Conservation (phyloP, 2,888 invertebrate species). For the Cosmia trapezina region DNA sequence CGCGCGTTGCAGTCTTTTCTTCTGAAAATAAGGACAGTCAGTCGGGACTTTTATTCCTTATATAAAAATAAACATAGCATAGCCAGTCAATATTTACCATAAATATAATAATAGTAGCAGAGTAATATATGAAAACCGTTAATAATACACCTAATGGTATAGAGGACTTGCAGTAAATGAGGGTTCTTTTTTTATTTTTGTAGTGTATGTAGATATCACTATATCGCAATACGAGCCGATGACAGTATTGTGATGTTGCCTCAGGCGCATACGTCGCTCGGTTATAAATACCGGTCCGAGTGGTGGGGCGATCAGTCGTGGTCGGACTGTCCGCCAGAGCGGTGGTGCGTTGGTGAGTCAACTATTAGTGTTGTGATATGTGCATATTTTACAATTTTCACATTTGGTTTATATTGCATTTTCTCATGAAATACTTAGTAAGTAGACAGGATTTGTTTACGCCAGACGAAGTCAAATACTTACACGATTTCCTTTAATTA, state of each 20-base stretch:
- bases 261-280: too few species aligned
- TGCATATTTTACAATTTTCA: too few species aligned
- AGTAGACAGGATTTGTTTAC: neutral
- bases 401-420: neutral
- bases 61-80: slow-evolving; percentile 30
- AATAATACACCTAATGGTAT: slow-evolving; percentile 3
- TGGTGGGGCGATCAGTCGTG: too few species aligned
- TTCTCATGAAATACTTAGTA: neutral
- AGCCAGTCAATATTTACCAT: slow-evolving; percentile 27
- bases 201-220: too few species aligned
- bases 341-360: too few species aligned
- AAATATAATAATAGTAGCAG: slow-evolving; percentile 27
- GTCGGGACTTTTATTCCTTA: slow-evolving; percentile 19
- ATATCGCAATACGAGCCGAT: too few species aligned
- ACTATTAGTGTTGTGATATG: too few species aligned
- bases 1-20: neutral
- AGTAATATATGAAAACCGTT: slow-evolving; percentile 14
- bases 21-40: neutral
- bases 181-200: neutral
- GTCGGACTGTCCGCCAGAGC: too few species aligned
- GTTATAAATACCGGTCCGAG: too few species aligned
- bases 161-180: slow-evolving; percentile 43
- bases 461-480: neutral
- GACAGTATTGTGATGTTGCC: too few species aligned
- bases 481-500: neutral